phyloP scores from a whole-genome alignment of 2,113 vertebrate species.

The Lonchura striata region DNA sequence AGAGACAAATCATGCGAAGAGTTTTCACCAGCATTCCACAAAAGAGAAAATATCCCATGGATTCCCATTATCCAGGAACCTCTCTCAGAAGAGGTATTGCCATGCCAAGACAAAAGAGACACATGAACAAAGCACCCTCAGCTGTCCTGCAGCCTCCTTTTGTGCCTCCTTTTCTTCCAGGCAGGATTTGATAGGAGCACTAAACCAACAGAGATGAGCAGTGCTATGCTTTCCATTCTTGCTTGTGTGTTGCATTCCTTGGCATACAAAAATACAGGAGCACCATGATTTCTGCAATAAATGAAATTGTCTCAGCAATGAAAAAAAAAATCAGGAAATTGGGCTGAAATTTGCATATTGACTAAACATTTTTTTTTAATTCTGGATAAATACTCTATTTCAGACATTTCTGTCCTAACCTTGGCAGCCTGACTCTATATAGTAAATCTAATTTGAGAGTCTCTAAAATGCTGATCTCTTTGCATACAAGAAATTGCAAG shows the following conservation, averaged over 20 bases:
- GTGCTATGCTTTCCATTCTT: background rate
- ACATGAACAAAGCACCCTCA: background rate
- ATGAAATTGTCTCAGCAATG: background rate
- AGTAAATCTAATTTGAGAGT: background rate
- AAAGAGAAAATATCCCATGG: background rate
- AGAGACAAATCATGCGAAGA: background rate
- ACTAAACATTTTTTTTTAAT: background rate
- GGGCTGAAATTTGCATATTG: background rate
- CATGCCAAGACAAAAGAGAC: background rate
- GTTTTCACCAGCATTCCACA: slow-evolving; percentile 8
- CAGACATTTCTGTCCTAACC: background rate
- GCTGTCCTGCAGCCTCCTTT: background rate
- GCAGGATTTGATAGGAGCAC: background rate
- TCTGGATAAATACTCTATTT: background rate
- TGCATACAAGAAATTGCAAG: background rate
- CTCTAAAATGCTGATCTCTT: background rate
- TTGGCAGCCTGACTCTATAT: background rate
- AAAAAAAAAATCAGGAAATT: background rate
- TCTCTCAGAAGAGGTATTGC: background rate
- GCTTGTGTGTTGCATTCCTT: background rate
- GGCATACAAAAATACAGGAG: background rate
- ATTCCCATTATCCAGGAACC: background rate
- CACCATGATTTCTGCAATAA: background rate
- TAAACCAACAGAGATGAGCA: background rate
- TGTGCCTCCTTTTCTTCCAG: background rate